phyloP scores from a whole-genome alignment of 2,888 invertebrate species.

The Brenthis ino region DNA sequence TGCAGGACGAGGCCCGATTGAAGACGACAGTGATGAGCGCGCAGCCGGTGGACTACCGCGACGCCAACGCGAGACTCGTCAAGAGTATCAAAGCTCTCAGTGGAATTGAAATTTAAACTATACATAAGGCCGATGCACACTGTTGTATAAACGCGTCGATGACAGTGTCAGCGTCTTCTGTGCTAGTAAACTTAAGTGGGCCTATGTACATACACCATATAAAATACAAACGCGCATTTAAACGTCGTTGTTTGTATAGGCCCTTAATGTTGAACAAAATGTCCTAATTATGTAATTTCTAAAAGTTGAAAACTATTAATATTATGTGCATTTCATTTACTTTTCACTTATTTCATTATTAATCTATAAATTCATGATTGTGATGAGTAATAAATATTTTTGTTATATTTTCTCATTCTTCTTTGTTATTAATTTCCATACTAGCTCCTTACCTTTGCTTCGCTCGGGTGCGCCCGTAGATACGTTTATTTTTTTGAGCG shows the following conservation, averaged over 20 bases:
- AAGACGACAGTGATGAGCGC: constrained; percentile 88
- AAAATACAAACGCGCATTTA: no score
- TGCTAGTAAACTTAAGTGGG: no score
- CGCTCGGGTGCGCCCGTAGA: no score
- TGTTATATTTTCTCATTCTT: neutral
- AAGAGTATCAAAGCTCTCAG: constrained; percentile 86
- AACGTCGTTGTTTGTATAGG: no score
- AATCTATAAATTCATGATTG: constrained; percentile 1
- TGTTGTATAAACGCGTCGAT: no score
- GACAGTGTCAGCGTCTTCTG: no score
- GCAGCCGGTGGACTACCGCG: constrained; percentile 88
- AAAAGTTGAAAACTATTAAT: neutral
- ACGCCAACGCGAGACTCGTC: constrained; percentile 87
- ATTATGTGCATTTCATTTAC: neutral
- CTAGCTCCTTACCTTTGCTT: no score
- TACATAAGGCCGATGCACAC: neutral
- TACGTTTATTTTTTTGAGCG: no score
- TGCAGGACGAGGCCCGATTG: constrained; percentile 90
- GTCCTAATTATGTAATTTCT: constrained; percentile 1
- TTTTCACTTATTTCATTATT: no score
- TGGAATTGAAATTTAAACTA: constrained; percentile 75
- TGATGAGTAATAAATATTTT: constrained; percentile 10
- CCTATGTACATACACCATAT: no score
- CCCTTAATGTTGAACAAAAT: no score
- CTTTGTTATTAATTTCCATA: neutral